These are phyloP conservation scores for Pemphredon lugubris DNA, from an alignment of 2,888 invertebrate genomes.

Conservation along the genomic window DNA sequence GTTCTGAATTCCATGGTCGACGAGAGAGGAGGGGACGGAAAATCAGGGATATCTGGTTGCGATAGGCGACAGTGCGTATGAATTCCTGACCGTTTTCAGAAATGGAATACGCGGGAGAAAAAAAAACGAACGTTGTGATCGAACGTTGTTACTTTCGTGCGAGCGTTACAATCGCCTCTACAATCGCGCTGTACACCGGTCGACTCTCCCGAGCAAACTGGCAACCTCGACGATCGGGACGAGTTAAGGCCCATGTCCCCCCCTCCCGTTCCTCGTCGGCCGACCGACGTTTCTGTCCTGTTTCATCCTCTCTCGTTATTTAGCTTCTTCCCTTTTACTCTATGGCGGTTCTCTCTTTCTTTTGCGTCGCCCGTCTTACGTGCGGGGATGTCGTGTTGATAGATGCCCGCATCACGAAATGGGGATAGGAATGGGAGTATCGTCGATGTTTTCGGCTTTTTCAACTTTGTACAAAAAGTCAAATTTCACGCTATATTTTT, in stretches of 20 bases:
- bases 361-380: too few species aligned
- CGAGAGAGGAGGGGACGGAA: neutral
- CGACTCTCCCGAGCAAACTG: conserved; percentile 63
- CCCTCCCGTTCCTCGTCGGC: conserved; percentile 11
- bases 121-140: conserved; percentile 13
- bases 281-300: conserved; percentile 1
- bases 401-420: neutral
- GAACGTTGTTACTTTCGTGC: conserved; percentile 38
- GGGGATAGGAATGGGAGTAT: neutral
- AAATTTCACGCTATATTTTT: too few species aligned
- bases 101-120: conserved; percentile 1
- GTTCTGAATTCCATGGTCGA: conserved; percentile 28
- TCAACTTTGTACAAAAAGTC: too few species aligned
- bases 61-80: neutral
- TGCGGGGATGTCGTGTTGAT: too few species aligned
- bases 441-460: too few species aligned
- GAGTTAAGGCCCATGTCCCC: conserved; percentile 68
- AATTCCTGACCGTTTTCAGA: conserved; percentile 7
- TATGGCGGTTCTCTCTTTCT: neutral
- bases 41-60: neutral
- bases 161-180: conserved; percentile 58
- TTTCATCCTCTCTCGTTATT: neutral
- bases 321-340: conserved; percentile 9
- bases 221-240: conserved; percentile 66
- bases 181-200: conserved; percentile 50